These are phyloP conservation scores for Caenorhabditis afra DNA, from an alignment of 2,888 invertebrate genomes.

Conservation along the genomic window DNA sequence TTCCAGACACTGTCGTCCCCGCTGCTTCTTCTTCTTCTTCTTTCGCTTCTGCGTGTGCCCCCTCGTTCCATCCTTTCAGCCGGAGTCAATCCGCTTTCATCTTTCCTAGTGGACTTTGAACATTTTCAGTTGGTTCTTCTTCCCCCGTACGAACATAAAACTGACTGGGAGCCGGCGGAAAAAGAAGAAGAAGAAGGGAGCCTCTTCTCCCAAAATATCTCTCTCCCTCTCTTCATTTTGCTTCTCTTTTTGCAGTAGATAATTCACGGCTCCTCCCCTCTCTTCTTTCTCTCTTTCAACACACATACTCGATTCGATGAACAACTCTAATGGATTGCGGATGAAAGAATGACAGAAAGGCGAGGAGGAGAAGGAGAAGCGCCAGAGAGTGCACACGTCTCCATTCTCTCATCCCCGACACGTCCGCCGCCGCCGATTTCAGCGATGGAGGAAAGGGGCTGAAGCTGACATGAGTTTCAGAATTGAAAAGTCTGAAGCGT, in stretches of 20 bases:
- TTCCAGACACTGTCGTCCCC: too few relatives aligned
- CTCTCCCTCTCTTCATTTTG: slow-evolving; percentile 16
- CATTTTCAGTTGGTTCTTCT: slow-evolving; percentile 4
- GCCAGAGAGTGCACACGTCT: slow-evolving; percentile 26
- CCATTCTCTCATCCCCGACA: slow-evolving; percentile 1
- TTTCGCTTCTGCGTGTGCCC: not conserved
- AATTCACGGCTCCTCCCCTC: slow-evolving; percentile 16
- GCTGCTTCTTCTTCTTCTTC: not conserved
- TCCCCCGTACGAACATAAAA: slow-evolving; percentile 23
- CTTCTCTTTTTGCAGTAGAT: slow-evolving; percentile 24
- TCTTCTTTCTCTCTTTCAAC: not conserved
- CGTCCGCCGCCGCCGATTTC: too few relatives aligned
- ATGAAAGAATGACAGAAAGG: slow-evolving; percentile 6
- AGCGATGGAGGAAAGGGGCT: not conserved
- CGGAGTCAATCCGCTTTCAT: slow-evolving; percentile 2
- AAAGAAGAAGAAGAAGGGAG: slow-evolving; percentile 5
- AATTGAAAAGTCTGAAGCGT: not conserved
- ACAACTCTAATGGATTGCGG: slow-evolving; percentile 43
- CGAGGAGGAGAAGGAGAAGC: not conserved
- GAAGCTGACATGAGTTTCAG: slow-evolving; percentile 29
- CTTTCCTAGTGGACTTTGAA: slow-evolving; percentile 21
- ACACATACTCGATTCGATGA: slow-evolving; percentile 3
- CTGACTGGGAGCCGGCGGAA: not conserved
- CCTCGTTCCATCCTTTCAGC: not conserved
- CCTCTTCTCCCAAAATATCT: slow-evolving; percentile 28